Base-by-base conservation (phyloP, 2,797 vertebrate genomes). In the Numenius phaeopus region DNA sequence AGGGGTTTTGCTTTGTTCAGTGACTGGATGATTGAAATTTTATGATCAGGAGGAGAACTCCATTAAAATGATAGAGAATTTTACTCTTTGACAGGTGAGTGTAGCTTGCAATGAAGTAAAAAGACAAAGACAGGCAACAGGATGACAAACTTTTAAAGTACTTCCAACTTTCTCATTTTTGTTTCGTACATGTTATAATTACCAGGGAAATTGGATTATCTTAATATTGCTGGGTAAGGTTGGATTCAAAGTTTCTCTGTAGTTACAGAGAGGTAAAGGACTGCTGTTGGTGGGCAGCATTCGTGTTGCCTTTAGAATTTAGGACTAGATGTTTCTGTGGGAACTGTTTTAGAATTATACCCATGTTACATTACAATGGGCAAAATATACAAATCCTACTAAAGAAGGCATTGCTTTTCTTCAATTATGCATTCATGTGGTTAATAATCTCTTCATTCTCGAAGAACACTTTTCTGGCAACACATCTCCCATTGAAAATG, bases 21-120 rank as follows among this genome's bases (percentile, higher is more conserved):
- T 86, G 61, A 44, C 20, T 83, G 30, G 19, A 47, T 86, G 67
- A 87, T 62, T 71, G 64, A 86, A 88, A 9, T 62, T 92, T 95
- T 89, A 83, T 1, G 5, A 83, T 69, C 55, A 69, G 79, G 66
- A 88, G 12, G 6, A 89, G 46, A 83, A 61, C 37, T 27, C 49
- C 44, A 76, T 80, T 69, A 87, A 94, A 82, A 47, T 59, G 20
- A 34, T 16, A 57, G 22, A 49, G 15, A 37, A 67, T 47, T 50
- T 64, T 26, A 57, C 40, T 79, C 13, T 83, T 55, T 80, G 42
- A 57, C 14, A 17, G 26, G 18, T 16, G 11, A 71, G 8, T 34
- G 42, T 12, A 69, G 20, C 34, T 77, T 62, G 14, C 29, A 47
- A 62, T 83, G 24, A 58, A 58, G 20, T 52, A 79, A 57, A 73